Base-by-base conservation (phyloP, 2,113 vertebrate species). In the Balaenoptera acutorostrata region DNA sequence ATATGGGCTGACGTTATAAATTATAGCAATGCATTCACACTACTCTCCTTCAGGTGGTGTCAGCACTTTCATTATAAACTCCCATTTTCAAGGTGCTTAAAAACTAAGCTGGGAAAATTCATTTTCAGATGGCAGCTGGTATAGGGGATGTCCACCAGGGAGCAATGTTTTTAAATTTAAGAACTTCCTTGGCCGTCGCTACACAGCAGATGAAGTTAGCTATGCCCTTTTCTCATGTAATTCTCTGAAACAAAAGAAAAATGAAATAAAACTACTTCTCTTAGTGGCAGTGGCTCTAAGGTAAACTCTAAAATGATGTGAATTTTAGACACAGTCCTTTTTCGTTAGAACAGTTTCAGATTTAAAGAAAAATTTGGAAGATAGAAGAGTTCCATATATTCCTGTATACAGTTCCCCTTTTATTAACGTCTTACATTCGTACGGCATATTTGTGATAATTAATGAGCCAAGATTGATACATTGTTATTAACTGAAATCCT, bases 1-100 rank as follows among this genome's bases (percentile, higher is more conserved):
- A 95, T 90, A 88, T 17, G 96, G 96, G 94, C 98, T 97, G 98
- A 97, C 97, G 41, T 94, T 93, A 96, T 98, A 97, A 98, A 98
- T 98, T 98, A 98, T 55, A 88, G 93, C 94, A 72, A 21, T 2
- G 29, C 59, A 27, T 95, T 96, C 98, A 80, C 90, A 39, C 85
- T 2, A 23, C 94, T 97, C 95, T 87, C 80, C 23, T 97, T 97
- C 97, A 88, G 91, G 88, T 86, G 66, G 87, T 97, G 94, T 98
- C 98, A 98, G 97, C 95, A 94, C 57, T 97, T 97, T 68, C 96
- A 92, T 94, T 97, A 94, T 74, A 93, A 98, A 90, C 75, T 71
- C 95, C 88, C 57, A 44, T 87, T 97, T 97, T 93, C 88, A 95
- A 90, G 72, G 94, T 96, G 97, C 94, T 98, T 98, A 96, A 97